These are phyloP conservation scores for Pheosia tremula DNA, from an alignment of 2,888 invertebrate genomes.

Conservation along the genomic window DNA sequence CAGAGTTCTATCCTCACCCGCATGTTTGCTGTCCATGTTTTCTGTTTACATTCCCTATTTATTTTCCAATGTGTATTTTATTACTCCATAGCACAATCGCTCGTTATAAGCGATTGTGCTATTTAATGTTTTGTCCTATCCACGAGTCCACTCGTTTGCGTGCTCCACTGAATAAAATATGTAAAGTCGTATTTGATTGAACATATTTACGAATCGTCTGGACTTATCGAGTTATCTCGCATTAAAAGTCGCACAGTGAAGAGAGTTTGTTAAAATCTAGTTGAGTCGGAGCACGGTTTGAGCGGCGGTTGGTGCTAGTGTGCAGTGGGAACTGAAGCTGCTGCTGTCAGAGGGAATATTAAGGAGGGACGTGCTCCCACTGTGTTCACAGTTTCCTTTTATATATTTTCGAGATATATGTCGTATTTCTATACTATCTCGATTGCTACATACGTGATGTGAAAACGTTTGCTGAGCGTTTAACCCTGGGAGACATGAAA, in stretches of 20 bases:
- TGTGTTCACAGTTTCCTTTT: constrained; percentile 31
- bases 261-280: constrained; percentile 45
- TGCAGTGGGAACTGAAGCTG: constrained; percentile 19
- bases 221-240: constrained; percentile 24
- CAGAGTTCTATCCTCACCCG: constrained; percentile 41
- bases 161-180: constrained; percentile 6
- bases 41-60: constrained; percentile 34
- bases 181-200: neutral
- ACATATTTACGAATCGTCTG: constrained; percentile 14
- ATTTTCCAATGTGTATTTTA: constrained; percentile 31
- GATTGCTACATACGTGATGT: constrained; percentile 35
- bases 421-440: constrained; percentile 43
- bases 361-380: constrained; percentile 33
- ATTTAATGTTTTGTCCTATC: constrained; percentile 33
- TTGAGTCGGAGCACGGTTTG: constrained; percentile 37
- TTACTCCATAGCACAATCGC: no score
- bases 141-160: constrained; percentile 22
- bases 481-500: neutral
- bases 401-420: constrained; percentile 31
- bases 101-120: constrained; percentile 24
- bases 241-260: constrained; percentile 34
- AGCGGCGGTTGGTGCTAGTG: constrained; percentile 28
- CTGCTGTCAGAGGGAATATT: constrained; percentile 40
- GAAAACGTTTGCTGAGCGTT: constrained; percentile 18
- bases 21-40: constrained; percentile 33